phyloP scores from a whole-genome alignment of 2,888 invertebrate species.

The Adela reaumurella region DNA sequence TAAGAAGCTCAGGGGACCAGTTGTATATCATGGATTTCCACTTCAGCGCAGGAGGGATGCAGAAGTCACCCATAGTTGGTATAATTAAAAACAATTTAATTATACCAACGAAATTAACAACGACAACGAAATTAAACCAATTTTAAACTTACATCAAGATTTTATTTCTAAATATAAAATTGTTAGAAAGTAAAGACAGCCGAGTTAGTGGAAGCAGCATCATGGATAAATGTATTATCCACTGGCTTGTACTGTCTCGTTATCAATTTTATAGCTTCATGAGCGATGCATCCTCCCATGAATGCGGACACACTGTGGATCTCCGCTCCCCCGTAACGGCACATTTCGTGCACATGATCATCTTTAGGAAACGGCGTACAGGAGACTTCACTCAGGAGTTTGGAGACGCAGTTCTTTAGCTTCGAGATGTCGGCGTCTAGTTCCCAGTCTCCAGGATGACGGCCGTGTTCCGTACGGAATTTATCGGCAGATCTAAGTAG shows the following conservation, averaged over 20 bases:
- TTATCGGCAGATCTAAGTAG: slow-evolving; percentile 87
- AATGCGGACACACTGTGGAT: slow-evolving; percentile 92
- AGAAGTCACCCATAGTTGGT: too few species aligned
- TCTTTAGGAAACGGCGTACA: slow-evolving; percentile 77
- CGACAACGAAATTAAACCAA: slow-evolving; percentile 1
- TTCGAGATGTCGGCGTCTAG: slow-evolving; percentile 88
- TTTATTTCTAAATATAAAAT: slow-evolving; percentile 16
- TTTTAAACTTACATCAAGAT: slow-evolving; percentile 2
- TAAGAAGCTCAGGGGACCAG: too few species aligned
- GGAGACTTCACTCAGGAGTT: slow-evolving; percentile 83
- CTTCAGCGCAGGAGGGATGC: too few species aligned
- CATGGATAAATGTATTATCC: slow-evolving; percentile 93
- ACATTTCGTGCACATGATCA: slow-evolving; percentile 92
- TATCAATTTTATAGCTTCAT: slow-evolving; percentile 92
- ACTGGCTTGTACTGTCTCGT: slow-evolving; percentile 96
- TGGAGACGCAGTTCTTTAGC: slow-evolving; percentile 70
- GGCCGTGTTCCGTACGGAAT: slow-evolving; percentile 83
- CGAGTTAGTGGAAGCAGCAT: slow-evolving; percentile 86
- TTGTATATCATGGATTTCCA: too few species aligned
- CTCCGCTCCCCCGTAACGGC: slow-evolving; percentile 92
- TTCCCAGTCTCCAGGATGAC: slow-evolving; percentile 86
- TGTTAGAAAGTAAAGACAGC: slow-evolving; percentile 71
- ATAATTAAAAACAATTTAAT: slow-evolving; percentile 8
- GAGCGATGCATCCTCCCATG: slow-evolving; percentile 88
- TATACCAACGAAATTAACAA: slow-evolving; percentile 16